Evolutionary conservation across 2,888 invertebrate species (phyloP).

Genomic region (Nomada ferruginata): DNA sequence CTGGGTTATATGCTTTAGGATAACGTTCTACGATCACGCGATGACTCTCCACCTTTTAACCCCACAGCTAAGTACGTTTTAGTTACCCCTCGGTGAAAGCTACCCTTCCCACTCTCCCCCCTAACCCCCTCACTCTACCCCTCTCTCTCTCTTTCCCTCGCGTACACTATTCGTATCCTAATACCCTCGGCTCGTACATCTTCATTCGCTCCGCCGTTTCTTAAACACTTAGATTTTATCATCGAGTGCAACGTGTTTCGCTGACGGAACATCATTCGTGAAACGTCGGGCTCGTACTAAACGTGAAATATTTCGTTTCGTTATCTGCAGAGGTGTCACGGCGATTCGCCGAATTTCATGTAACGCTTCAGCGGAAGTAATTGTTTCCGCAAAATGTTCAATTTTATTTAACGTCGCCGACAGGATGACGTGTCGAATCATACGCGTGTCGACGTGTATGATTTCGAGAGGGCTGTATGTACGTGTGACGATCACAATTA

Average conservation of each 20-base stretch:
- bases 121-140: neutral
- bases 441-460: no score
- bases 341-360: constrained; percentile 3
- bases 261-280: constrained; percentile 40
- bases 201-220: constrained; percentile 68
- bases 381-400: neutral
- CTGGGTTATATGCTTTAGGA: constrained; percentile 72
- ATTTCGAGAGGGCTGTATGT: no score
- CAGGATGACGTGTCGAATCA: no score
- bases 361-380: neutral
- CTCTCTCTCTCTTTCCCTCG: constrained; percentile 8
- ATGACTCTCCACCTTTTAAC: constrained; percentile 78
- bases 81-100: constrained; percentile 73
- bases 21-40: constrained; percentile 81
- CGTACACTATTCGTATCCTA: constrained; percentile 42
- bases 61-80: constrained; percentile 76
- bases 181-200: constrained; percentile 66
- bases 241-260: constrained; percentile 44
- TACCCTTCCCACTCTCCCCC: constrained; percentile 40
- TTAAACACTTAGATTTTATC: constrained; percentile 71
- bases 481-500: neutral
- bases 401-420: neutral
- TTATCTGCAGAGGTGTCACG: constrained; percentile 17
- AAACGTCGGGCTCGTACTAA: constrained; percentile 15
- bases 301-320: constrained; percentile 9